Base-by-base conservation (phyloP, 2,888 invertebrate species). In the Abrostola tripartita region DNA sequence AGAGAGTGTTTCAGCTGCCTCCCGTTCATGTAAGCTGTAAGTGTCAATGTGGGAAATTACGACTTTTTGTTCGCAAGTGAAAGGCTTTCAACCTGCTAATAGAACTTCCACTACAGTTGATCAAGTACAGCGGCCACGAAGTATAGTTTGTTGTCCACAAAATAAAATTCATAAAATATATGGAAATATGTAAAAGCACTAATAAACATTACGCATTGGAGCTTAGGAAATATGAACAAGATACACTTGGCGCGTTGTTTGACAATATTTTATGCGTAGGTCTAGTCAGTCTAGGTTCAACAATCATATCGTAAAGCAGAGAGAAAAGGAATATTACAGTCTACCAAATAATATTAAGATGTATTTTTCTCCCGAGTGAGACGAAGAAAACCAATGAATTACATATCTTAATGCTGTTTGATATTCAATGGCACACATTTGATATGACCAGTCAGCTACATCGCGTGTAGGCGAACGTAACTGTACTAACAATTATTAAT, bases 401-500 rank as follows among this genome's bases (percentile, higher is more conserved):
- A 61, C 57, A 76, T 67, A 67, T 71, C 63, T 63, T 61, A 68
- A 75, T 68, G 53, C 42, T 61, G 72, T 71, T 66, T 73, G 65
- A 71, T 71, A 78, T 78, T 78, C 69, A 74, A 76, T 76, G 73
- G 79, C 75, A 74, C 58, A 79, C 71, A 73, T 77, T 63, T 77
- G 75, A 73, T 71, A 68, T 71, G 61, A 63, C 52, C 66, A 68
- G 65, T 61, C 63, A 71, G 52, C 69, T 65, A 52, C 56, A 66
- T 64, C 37, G 56, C 54, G 79, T 69, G 84, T 85, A 78, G 85
- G 85, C 79, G 81, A 69, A 72, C 62, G 56, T 85, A 86, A 86
- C 86, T 79, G 86, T 86, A 81, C 75, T 78, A 71, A 78, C 78
- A 81, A 85, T 84, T 82, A 85, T 79, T 79, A 79, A 80, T 82